Base-by-base conservation (phyloP, 2,888 invertebrate genomes). In the Scaptomyza reducta region DNA sequence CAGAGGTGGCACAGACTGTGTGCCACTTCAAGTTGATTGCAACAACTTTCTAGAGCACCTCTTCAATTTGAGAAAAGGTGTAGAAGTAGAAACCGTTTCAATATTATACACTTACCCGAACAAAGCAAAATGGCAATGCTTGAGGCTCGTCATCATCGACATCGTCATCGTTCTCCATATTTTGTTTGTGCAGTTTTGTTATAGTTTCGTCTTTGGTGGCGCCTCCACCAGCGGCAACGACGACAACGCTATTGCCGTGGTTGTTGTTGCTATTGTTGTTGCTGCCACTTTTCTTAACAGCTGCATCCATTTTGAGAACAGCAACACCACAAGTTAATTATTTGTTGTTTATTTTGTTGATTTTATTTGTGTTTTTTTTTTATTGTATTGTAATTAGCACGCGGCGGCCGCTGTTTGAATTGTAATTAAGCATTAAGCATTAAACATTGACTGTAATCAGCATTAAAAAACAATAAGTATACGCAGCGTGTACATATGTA, bases 111-210 rank as follows among this genome's bases (percentile, higher is more conserved):
- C 77, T 79, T 50, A 78, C 78, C 67, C 78, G 77, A 25, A 78
- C 61, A 49, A 78, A 78, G 42, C 79, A 78, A 45, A 78, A 78
- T 55, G 78, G 63, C 51, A 78, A 35, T 13, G 77, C 61, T 63
- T 78, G 70, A 13, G 77, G 68, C 64, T 76, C 57, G 40, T 67
- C 68, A 35, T 49, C 49, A 22, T 49, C 49, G 31, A 64, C 64
- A 35, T 70, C 64, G 35, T 64, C 65, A 14, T 66, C 62, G 33
- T 70, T 66, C 31, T 60, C 66, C 66, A 75, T 74, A 50, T 47
- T 68, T 44, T 46, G 54, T 47, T 74, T 58, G 41, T 70, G 64
- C 33, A 22, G 33, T 16, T 57, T 18, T 29, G 63, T 18, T 40
- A 31, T 18, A 13, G 63, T 29, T 14, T 68, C 64, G n/a, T 54